phyloP scores from a whole-genome alignment of 2,113 vertebrate genomes.

The Etheostoma spectabile region DNA sequence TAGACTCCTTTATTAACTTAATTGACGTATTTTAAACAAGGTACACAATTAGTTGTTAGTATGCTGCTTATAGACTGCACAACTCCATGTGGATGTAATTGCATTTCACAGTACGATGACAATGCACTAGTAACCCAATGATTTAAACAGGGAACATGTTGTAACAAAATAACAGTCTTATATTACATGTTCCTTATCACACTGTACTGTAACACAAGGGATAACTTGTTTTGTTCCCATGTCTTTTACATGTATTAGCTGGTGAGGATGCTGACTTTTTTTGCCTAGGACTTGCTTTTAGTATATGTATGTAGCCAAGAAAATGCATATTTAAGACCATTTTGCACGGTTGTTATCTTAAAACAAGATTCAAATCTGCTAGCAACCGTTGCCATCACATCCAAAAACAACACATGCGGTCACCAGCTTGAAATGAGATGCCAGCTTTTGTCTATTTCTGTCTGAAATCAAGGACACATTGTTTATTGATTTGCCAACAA shows the following conservation, averaged over 20 bases:
- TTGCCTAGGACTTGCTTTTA: background rate
- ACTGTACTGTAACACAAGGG: background rate
- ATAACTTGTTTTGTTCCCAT: too few relatives aligned
- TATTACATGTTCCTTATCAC: background rate
- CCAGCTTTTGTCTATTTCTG: constrained; percentile 4
- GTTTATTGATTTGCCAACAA: background rate
- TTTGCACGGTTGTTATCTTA: background rate
- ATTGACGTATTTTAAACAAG: constrained; percentile 44
- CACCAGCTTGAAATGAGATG: background rate
- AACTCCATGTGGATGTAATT: background rate
- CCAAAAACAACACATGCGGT: background rate
- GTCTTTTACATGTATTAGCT: background rate
- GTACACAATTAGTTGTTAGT: background rate
- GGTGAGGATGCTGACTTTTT: background rate
- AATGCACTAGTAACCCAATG: background rate
- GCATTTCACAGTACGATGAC: background rate
- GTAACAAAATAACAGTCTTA: too few relatives aligned
- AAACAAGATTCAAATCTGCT: background rate
- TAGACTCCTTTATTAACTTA: constrained; percentile 7
- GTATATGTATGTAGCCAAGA: background rate
- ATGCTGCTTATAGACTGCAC: background rate
- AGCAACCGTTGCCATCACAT: background rate
- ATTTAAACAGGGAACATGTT: too few relatives aligned
- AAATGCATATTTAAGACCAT: background rate
- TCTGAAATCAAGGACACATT: background rate